These are phyloP conservation scores for Telmatherina bonti DNA, from an alignment of 2,797 vertebrate species.

Conservation along the genomic window DNA sequence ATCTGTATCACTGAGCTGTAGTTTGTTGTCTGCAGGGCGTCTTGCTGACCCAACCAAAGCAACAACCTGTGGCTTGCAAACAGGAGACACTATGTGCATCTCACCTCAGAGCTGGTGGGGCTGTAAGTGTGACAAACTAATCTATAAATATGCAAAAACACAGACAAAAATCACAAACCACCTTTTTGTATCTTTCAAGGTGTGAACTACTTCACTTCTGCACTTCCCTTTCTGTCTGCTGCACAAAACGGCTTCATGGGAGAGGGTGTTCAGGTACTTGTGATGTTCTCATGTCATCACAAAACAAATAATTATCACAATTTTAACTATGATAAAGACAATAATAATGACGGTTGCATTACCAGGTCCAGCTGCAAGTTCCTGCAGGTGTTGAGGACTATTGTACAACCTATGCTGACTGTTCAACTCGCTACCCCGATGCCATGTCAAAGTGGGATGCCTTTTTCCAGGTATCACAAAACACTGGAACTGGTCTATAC, in stretches of 20 bases:
- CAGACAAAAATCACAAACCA: background rate
- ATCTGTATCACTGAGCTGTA: background rate
- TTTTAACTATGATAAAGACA: background rate
- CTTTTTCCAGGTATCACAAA: conserved; percentile 85
- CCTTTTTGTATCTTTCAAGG: conserved; percentile 69
- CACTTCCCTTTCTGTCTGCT: conserved; percentile 88
- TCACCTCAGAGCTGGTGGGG: conserved; percentile 90
- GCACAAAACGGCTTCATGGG: conserved; percentile 84
- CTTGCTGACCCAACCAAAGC: conserved; percentile 81
- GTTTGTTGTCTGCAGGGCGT: conserved; percentile 81
- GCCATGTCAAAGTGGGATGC: conserved; percentile 85
- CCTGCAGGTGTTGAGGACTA: conserved; percentile 78
- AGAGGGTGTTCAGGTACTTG: conserved; percentile 60
- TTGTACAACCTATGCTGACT: conserved; percentile 82
- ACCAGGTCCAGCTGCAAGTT: conserved; percentile 77
- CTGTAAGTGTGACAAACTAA: conserved; percentile 82
- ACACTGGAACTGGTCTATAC: background rate
- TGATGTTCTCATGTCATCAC: background rate
- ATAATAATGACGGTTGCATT: background rate
- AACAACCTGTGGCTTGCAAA: conserved; percentile 77
- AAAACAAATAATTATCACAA: background rate
- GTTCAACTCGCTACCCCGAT: conserved; percentile 68
- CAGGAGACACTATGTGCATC: conserved; percentile 77
- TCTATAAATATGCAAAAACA: background rate
- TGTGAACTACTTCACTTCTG: conserved; percentile 86